A percentile compares a stretch with the other conserved stretches of the same genome.
phyloP scores from a whole-genome alignment of 2,113 vertebrate genomes.

The Platichthys flesus region DNA sequence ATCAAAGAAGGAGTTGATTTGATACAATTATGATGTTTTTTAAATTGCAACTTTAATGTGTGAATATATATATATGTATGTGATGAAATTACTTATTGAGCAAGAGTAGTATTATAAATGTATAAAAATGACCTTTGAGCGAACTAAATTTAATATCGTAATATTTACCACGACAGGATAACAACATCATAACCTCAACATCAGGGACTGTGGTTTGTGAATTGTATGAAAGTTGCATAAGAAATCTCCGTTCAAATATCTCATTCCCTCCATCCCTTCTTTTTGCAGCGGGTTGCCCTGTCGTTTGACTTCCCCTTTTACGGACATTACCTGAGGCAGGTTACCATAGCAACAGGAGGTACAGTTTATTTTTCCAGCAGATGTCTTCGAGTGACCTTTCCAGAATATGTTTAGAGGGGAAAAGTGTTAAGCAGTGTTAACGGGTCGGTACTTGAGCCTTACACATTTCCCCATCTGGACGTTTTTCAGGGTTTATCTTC shows the following conservation, averaged over 20 bases:
- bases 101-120: neutral
- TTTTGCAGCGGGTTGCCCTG: constrained; percentile 85
- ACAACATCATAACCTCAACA: neutral
- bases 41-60: too few relatives aligned
- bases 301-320: constrained; percentile 96
- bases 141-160: neutral
- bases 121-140: neutral
- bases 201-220: neutral
- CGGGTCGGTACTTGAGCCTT: neutral
- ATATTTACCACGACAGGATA: neutral
- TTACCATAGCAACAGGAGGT: constrained; percentile 94
- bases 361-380: constrained; percentile 47
- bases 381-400: constrained; percentile 55
- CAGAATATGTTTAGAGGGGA: constrained; percentile 6
- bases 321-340: constrained; percentile 90
- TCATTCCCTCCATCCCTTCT: constrained; percentile 2
- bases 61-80: neutral
- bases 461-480: constrained; percentile 37
- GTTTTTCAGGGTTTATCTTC: constrained; percentile 89
- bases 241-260: neutral
- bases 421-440: neutral
- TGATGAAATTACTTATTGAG: neutral
- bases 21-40: neutral
- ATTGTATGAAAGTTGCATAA: neutral
- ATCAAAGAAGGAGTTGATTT: neutral